phyloP scores from a whole-genome alignment of 2,113 vertebrate species.

The Trogon surrucura region DNA sequence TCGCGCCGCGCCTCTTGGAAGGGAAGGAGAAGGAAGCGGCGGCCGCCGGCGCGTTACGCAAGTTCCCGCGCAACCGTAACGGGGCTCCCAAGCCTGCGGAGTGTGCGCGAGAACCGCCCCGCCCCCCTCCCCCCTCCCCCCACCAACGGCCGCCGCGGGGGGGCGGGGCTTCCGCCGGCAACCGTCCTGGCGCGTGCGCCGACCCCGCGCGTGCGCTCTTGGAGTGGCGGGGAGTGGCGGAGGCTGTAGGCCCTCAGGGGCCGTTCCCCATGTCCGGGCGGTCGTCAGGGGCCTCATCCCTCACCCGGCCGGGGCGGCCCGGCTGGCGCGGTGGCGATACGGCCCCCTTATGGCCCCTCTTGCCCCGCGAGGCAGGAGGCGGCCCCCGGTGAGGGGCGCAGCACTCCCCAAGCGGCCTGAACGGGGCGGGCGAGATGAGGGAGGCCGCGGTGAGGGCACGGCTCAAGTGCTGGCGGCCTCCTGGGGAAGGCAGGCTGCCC shows the following conservation, averaged over 20 bases:
- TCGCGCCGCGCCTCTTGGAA: neutral
- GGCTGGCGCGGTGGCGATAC: too few species aligned
- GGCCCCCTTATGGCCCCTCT: too few species aligned
- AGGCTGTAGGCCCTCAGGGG: too few species aligned
- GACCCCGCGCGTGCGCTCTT: neutral
- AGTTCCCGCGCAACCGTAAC: neutral
- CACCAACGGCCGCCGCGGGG: neutral
- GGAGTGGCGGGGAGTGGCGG: too few species aligned
- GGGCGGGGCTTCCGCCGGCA: neutral
- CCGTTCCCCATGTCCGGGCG: too few species aligned
- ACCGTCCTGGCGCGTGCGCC: neutral
- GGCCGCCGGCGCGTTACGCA: neutral
- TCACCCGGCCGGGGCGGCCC: too few species aligned
- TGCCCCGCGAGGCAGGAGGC: neutral
- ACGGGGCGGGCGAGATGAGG: neutral
- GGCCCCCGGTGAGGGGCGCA: too few species aligned
- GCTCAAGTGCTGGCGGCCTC: neutral
- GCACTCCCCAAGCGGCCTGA: neutral
- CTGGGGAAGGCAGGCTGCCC: neutral
- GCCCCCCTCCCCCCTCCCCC: fast-evolving
- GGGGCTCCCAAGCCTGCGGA: neutral
- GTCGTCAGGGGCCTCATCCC: too few species aligned
- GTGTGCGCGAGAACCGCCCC: neutral
- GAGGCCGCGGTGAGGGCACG: too few species aligned
- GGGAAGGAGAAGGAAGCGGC: neutral